Evolutionary conservation across 1,140 invertebrate species (phyloP), one percentile per base, ranked within the genome.

Genomic region (Monomorium pharaonis): DNA sequence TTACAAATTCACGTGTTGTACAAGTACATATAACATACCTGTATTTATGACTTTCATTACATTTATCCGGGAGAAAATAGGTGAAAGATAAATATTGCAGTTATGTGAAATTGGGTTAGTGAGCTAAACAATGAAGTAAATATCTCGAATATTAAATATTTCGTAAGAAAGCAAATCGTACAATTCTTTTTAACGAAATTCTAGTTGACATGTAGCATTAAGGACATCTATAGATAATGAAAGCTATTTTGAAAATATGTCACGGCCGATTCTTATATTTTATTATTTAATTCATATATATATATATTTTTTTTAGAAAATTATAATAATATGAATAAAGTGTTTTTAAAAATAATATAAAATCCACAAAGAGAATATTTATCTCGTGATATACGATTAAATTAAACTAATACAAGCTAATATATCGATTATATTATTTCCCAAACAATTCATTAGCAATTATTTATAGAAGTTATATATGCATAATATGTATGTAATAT

Each of bases 401-500:
- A 75, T 58, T 58, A 42, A 75, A 75, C 0, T 24, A 42, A 0
- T 7, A 27, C 16, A 37, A 75, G 3, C n/a, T 58, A 37, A 75
- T 58, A 75, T 58, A 75, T 24, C n/a, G 9, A 9, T 9, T 33
- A 67, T 21, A 21, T 75, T 42, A 75, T 75, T 75, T 37, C 18
- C n/a, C 16, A 12, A 75, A 75, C 33, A 42, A 42, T 42, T 21
- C 21, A 58, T 24, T 75, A 75, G n/a, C 21, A 75, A 75, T 75
- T 75, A 58, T 33, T 75, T 75, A 24, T 75, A 58, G 24, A 51
- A 42, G n/a, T 67, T 67, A 63, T 7, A n/a, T 60, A 60, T 37
- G 37, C 4, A 4, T 67, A 76, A 69, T 67, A 51, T 4, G 4
- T 67, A 21, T 65, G 16, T 77, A 58, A 7, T 18, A 60, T 1